Percentiles rank a stretch among this genome's conserved stretches.
phyloP scores from a whole-genome alignment of 2,797 vertebrate genomes.

The Bryconaethiops microstoma region DNA sequence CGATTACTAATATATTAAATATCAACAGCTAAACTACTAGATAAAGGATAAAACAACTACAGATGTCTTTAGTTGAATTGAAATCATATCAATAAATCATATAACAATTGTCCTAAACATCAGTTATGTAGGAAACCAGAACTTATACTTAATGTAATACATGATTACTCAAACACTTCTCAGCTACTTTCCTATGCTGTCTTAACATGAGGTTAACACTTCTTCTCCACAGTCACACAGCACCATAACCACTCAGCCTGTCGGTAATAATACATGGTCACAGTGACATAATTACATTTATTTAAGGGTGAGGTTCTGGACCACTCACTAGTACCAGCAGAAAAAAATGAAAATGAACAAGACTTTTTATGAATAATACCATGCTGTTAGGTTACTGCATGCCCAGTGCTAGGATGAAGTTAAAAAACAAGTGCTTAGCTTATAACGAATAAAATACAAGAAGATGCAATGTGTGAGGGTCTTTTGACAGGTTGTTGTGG shows the following conservation, averaged over 20 bases:
- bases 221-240: background rate
- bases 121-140: too few relatives aligned
- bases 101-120: too few relatives aligned
- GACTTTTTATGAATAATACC: conserved; percentile 24
- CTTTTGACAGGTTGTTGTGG: conserved; percentile 26
- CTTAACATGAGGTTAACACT: conserved; percentile 21
- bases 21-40: too few relatives aligned
- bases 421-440: conserved; percentile 4
- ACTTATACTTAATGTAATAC: too few relatives aligned
- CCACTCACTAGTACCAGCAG: background rate
- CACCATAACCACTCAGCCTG: conserved; percentile 19
- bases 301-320: conserved; percentile 17
- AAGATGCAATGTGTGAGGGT: conserved; percentile 12
- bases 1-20: too few relatives aligned
- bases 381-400: conserved; percentile 19
- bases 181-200: background rate
- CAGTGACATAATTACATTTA: conserved; percentile 40
- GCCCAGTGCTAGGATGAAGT: background rate
- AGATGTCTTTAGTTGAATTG: too few relatives aligned
- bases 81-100: too few relatives aligned
- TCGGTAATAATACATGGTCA: conserved; percentile 43
- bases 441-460: conserved; percentile 30
- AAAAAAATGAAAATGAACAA: conserved; percentile 21
- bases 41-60: too few relatives aligned
- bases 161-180: background rate